These are phyloP conservation scores for Drosophila ogumai DNA, from an alignment of 1,140 invertebrate genomes.

Conservation along the genomic window DNA sequence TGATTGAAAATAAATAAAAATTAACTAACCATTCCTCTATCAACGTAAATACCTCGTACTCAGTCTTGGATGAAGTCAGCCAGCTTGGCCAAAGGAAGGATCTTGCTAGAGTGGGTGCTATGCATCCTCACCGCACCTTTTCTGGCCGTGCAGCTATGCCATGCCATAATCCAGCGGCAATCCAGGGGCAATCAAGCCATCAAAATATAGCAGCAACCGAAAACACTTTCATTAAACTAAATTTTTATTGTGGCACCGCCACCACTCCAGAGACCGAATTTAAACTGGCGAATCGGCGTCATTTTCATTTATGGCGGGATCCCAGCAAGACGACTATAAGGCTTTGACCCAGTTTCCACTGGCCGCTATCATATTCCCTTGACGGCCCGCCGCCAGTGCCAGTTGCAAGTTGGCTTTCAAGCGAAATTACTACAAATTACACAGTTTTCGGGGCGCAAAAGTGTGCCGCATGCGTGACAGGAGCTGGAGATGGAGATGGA, in stretches of 20 bases:
- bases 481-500: slow-evolving; percentile 5
- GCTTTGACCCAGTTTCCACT: slow-evolving; percentile 74
- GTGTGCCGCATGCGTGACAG: slow-evolving; percentile 79
- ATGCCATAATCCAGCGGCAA: slow-evolving; percentile 64
- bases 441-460: slow-evolving; percentile 78
- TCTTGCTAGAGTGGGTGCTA: no score
- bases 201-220: slow-evolving; percentile 56
- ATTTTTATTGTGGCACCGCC: slow-evolving; percentile 78
- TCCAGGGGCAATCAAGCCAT: slow-evolving; percentile 73
- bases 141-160: slow-evolving; percentile 11
- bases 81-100: no score
- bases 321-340: slow-evolving; percentile 61
- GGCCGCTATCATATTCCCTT: slow-evolving; percentile 39
- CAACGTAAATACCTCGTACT: no score
- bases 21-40: no score
- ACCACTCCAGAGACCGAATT: slow-evolving; percentile 16
- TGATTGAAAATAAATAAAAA: background rate
- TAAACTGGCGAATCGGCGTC: slow-evolving; percentile 31
- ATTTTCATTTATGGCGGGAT: slow-evolving; percentile 71
- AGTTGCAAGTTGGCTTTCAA: slow-evolving; percentile 43
- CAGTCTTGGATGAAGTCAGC: no score
- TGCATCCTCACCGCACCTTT: background rate
- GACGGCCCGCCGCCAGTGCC: slow-evolving; percentile 1
- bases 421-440: slow-evolving; percentile 81
- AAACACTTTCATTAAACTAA: slow-evolving; percentile 82